Base-by-base conservation (phyloP, 2,888 invertebrate genomes). In the Flabesymbios commensalis region DNA sequence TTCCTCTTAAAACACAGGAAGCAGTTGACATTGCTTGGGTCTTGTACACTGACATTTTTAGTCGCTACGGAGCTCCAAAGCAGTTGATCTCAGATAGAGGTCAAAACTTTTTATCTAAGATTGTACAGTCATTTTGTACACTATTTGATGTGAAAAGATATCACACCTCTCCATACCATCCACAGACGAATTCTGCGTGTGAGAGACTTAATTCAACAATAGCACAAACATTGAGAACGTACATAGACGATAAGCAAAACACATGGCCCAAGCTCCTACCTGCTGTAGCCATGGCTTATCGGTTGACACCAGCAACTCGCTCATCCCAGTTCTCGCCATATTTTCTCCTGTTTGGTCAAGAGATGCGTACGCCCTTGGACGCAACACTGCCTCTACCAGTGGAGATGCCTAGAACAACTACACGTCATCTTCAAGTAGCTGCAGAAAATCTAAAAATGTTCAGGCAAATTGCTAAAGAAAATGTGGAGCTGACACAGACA, bases 1-100 rank as follows among this genome's bases (percentile, higher is more conserved):
- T 71, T 51, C 66, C 69, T 1, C 4, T 55, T 4, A 43, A 43
- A 55, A 43, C 55, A 26, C 24, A 24, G 5, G 5, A 41, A 26
- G 55, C 19, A 5, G 17, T 10, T 5, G 41, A 43, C 5, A 55
- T 55, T 14, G 55, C 42, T 10, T 10, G 26, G 10, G 28, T 55
- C 28, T n/a, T 55, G 17, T 55, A 43, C 29, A 5, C 5, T 26
- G 55, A 43, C 5, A 55, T 55, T 26, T 42, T 55, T 26, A 42
- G 55, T 28, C 7, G 55, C 7, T 55, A 26, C 10, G 43, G 55
- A 55, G 43, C 55, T 42, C 41, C 55, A 7, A 22, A 55, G 5
- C 5, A 41, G 5, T 17, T 31, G 7, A 10, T 53, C 5, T 10
- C 19, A 7, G 22, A 22, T 28, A 17, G 33, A 5, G 47, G 32